Evolutionary conservation across 2,888 invertebrate species (phyloP).

Genomic region (Merodon equestris): DNA sequence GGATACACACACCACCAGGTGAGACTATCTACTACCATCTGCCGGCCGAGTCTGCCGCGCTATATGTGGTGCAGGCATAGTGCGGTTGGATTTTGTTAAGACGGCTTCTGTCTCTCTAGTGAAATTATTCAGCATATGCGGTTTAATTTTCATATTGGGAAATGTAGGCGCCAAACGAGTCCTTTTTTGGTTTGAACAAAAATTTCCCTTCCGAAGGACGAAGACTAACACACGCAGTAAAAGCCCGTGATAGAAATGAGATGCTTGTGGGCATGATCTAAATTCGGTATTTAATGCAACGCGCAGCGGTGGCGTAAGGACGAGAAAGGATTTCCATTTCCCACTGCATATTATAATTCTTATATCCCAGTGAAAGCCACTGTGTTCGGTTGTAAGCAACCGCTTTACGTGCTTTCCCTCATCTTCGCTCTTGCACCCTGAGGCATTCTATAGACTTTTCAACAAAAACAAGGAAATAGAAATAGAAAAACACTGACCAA

Average conservation of each 20-base stretch:
- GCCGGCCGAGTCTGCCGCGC: too few species aligned
- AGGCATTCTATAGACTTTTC: constrained; percentile 50
- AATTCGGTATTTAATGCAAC: constrained; percentile 34
- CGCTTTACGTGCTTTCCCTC: constrained; percentile 29
- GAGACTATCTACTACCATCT: too few species aligned
- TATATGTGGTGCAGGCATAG: too few species aligned
- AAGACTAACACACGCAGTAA: constrained; percentile 21
- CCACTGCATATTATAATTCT: constrained; percentile 54
- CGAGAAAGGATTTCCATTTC: constrained; percentile 42
- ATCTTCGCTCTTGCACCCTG: too few species aligned
- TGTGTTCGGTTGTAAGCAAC: constrained; percentile 39
- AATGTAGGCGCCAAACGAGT: constrained; percentile 31
- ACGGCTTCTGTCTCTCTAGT: not conserved
- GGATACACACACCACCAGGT: constrained; percentile 11
- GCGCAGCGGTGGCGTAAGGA: not conserved
- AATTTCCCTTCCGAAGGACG: constrained; percentile 25
- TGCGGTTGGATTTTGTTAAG: not conserved
- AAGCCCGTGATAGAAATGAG: not conserved
- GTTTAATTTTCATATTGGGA: constrained; percentile 55
- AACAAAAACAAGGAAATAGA: constrained; percentile 1
- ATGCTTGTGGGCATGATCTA: constrained; percentile 11
- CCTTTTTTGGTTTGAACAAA: constrained; percentile 18
- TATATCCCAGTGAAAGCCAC: constrained; percentile 12
- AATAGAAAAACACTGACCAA: constrained; percentile 15
- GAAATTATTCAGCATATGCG: constrained; percentile 53